Conservation (phyloP, 1,140 invertebrate genomes). For the Dendroctonus valens region DNA sequence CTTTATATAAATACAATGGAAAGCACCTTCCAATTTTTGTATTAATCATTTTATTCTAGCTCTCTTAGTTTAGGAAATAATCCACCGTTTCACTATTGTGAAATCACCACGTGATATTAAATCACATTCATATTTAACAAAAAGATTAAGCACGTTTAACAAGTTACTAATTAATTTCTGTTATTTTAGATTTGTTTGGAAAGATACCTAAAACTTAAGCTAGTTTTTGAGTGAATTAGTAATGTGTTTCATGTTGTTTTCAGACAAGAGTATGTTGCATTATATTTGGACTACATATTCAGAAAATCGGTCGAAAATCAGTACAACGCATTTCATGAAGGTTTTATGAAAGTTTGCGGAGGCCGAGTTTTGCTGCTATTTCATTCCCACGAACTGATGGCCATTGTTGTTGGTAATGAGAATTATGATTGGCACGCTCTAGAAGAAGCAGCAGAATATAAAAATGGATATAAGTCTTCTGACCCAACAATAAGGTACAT, state of each 20-base stretch:
- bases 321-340: constrained; percentile 81
- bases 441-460: constrained; percentile 83
- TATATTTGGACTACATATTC: constrained; percentile 88
- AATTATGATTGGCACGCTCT: constrained; percentile 81
- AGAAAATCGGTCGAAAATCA: constrained; percentile 83
- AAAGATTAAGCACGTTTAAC: too few species aligned
- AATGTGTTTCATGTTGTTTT: constrained; percentile 36
- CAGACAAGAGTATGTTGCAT: constrained; percentile 81
- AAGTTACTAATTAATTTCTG: too few species aligned
- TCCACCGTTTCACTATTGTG: too few species aligned
- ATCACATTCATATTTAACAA: too few species aligned
- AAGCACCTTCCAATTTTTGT: too few species aligned
- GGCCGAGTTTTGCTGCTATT: constrained; percentile 86
- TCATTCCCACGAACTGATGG: constrained; percentile 91
- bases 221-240: constrained; percentile 2
- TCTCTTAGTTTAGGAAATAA: too few species aligned
- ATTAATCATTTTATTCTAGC: too few species aligned
- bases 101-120: too few species aligned
- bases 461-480: constrained; percentile 76
- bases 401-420: constrained; percentile 89
- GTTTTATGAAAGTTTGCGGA: constrained; percentile 85
- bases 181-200: too few species aligned
- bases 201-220: too few species aligned
- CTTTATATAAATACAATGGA: too few species aligned
- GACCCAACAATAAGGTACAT: constrained; percentile 73